Evolutionary conservation across 2,797 vertebrate genomes (phyloP).

Genomic region (Australoheros facetus): DNA sequence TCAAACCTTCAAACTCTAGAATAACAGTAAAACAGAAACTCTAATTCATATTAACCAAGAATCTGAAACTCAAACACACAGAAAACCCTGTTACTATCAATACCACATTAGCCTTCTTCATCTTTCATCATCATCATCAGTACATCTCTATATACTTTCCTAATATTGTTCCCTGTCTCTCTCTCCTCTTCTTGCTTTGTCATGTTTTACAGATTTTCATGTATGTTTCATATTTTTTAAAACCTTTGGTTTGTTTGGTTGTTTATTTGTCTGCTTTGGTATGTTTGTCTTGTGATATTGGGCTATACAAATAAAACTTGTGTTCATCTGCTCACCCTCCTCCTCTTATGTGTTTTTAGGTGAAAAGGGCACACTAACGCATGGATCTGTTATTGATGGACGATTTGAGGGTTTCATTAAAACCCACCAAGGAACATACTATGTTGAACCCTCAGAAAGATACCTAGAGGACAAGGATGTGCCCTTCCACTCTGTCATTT

Average conservation of each 20-base stretch:
- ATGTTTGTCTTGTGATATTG: neutral
- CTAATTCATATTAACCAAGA: neutral
- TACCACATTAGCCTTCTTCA: neutral
- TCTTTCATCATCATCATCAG: neutral
- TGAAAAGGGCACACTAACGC: slow-evolving; percentile 90
- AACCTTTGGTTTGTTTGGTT: neutral
- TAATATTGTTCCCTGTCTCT: fast-evolving
- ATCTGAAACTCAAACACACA: neutral
- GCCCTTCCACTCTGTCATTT: slow-evolving; percentile 96
- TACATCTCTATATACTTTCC: neutral
- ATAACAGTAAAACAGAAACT: neutral
- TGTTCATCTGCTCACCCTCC: neutral
- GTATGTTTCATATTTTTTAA: neutral
- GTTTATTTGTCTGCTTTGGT: neutral
- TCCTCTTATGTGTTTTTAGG: slow-evolving; percentile 77
- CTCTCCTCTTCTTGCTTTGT: neutral
- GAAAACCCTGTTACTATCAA: neutral
- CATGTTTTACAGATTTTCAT: neutral
- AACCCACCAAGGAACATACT: slow-evolving; percentile 91
- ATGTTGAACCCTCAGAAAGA: slow-evolving; percentile 94
- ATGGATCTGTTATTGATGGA: slow-evolving; percentile 93
- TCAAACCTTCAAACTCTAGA: neutral
- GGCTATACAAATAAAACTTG: neutral
- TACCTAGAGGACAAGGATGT: slow-evolving; percentile 86
- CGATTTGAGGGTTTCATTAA: slow-evolving; percentile 97